Percentiles rank a stretch among this genome's conserved stretches.
phyloP scores from a whole-genome alignment of 2,888 invertebrate species.

The Bhutanitis thaidina region DNA sequence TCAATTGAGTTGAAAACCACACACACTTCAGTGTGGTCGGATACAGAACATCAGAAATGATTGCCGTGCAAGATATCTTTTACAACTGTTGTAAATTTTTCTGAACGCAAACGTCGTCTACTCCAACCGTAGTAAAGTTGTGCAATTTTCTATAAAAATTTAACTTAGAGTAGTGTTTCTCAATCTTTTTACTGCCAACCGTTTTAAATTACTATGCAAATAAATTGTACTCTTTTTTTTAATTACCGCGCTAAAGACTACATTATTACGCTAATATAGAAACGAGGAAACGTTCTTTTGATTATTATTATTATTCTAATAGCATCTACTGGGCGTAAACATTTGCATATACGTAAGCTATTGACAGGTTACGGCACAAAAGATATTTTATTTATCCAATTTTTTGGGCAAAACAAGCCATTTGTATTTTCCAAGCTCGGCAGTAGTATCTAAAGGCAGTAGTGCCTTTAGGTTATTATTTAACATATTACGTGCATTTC shows the following conservation, averaged over 20 bases:
- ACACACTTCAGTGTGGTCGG: not conserved
- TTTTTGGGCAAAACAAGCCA: too few relatives aligned
- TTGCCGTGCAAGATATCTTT: constrained; percentile 2
- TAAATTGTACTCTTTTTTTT: constrained; percentile 2
- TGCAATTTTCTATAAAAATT: constrained; percentile 16
- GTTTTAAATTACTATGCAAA: constrained; percentile 9
- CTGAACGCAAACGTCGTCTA: constrained; percentile 2
- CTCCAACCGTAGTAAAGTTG: constrained; percentile 9
- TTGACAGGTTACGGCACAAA: too few relatives aligned
- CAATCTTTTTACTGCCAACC: constrained; percentile 7
- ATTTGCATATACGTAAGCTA: too few relatives aligned
- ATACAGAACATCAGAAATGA: constrained; percentile 1
- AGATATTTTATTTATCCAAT: too few relatives aligned
- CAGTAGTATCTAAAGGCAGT: too few relatives aligned
- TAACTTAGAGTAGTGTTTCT: constrained; percentile 7
- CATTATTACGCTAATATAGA: too few relatives aligned
- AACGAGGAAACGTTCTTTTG: too few relatives aligned
- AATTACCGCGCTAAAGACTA: not conserved
- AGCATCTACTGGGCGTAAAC: too few relatives aligned
- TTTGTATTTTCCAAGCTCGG: too few relatives aligned
- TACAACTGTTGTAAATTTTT: constrained; percentile 16
- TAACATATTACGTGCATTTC: too few relatives aligned
- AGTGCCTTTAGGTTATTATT: too few relatives aligned
- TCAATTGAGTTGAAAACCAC: not conserved
- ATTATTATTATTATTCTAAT: too few relatives aligned